phyloP scores from a whole-genome alignment of 2,113 vertebrate species.

The Pandion haliaetus region DNA sequence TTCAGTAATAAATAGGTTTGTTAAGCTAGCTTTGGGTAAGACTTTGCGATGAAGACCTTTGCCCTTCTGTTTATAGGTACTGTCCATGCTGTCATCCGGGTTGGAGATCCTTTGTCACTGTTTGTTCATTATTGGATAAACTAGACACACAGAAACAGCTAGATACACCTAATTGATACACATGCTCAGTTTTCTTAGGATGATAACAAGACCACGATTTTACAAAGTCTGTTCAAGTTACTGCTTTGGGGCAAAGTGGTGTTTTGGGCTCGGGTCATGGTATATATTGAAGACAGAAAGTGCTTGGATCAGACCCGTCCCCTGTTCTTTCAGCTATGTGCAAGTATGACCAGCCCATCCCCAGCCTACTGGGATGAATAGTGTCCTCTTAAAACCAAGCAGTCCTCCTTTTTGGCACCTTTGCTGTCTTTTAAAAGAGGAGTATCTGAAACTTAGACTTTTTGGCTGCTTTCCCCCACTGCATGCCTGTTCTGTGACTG shows the following conservation, averaged over 20 bases:
- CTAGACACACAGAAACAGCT: background rate
- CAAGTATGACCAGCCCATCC: background rate
- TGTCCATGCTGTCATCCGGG: background rate
- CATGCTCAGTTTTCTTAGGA: background rate
- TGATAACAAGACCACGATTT: background rate
- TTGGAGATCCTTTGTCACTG: background rate
- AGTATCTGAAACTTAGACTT: background rate
- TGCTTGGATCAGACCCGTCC: background rate
- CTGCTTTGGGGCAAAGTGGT: background rate
- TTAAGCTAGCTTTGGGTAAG: background rate
- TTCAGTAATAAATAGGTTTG: background rate
- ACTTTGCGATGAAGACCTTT: constrained; percentile 14
- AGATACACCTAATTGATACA: background rate
- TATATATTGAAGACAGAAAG: background rate
- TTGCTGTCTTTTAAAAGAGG: background rate
- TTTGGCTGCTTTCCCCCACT: background rate
- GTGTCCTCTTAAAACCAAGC: background rate
- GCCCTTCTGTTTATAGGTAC: background rate
- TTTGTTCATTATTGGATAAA: background rate
- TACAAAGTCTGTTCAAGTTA: background rate
- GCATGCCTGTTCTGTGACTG: accelerated
- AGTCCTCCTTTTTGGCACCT: background rate
- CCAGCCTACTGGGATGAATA: background rate
- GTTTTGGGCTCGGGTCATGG: background rate
- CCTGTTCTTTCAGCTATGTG: background rate